Conservation (phyloP, 2,797 vertebrate species). For the Neopelma chrysocephalum region DNA sequence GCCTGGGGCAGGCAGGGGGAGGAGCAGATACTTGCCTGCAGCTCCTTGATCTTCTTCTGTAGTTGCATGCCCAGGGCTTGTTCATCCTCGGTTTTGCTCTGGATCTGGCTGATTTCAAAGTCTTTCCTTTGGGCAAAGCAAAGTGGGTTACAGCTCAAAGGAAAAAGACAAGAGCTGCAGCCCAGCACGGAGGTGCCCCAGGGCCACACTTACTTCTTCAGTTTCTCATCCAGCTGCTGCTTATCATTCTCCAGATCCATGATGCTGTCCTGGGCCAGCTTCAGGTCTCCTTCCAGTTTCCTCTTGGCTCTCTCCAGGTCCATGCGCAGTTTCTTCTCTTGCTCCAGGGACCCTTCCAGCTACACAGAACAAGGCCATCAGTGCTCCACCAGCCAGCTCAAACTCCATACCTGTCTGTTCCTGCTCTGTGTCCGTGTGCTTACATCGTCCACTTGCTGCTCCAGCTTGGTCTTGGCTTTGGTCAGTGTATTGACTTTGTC, state of each 20-base stretch:
- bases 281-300: slow-evolving; percentile 84
- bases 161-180: too few species aligned
- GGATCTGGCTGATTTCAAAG: not conserved
- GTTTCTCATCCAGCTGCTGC: too few species aligned
- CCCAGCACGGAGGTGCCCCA: too few species aligned
- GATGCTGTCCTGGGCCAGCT: slow-evolving; percentile 80
- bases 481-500: not conserved
- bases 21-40: not conserved
- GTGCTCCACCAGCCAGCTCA: too few species aligned
- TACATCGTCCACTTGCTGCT: not conserved
- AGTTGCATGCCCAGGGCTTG: not conserved
- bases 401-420: too few species aligned
- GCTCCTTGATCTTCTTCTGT: not conserved
- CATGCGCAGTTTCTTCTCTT: slow-evolving; percentile 64
- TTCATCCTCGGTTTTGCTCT: not conserved
- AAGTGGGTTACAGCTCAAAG: too few species aligned
- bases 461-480: slow-evolving; percentile 73
- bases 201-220: too few species aligned
- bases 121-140: not conserved
- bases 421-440: too few species aligned
- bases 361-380: too few species aligned
- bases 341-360: too few species aligned
- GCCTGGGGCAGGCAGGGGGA: not conserved
- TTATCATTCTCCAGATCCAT: too few species aligned
- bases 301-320: slow-evolving; percentile 85